Percentiles rank a stretch among this genome's conserved stretches.
Conservation (phyloP, 2,113 vertebrate genomes). For the Boulengeromyrus knoepffleri region DNA sequence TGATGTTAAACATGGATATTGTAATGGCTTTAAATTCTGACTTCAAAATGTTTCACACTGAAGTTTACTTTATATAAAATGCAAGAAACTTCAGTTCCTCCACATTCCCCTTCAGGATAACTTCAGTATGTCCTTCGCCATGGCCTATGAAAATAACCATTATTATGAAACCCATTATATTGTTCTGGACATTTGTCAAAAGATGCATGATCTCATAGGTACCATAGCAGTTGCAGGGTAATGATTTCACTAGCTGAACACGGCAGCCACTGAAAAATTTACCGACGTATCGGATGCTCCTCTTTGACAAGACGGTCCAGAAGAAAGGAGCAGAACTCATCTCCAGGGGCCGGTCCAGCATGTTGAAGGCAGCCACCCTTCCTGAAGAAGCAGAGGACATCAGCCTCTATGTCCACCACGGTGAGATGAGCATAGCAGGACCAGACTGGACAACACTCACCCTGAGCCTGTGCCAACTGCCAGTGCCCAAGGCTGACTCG, state of each 20-base stretch:
- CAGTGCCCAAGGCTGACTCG: constrained; percentile 69
- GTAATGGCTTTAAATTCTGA: background rate
- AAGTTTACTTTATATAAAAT: constrained; percentile 75
- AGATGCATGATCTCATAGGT: background rate
- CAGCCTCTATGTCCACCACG: background rate
- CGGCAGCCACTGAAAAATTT: background rate
- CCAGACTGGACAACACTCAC: constrained; percentile 41
- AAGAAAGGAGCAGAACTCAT: constrained; percentile 74
- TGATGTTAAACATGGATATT: background rate
- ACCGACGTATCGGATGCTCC: constrained; percentile 75
- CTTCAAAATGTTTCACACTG: background rate
- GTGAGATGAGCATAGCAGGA: background rate
- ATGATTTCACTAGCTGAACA: background rate
- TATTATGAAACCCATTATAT: background rate
- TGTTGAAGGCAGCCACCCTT: constrained; percentile 71
- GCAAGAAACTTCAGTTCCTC: constrained; percentile 71
- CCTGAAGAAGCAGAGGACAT: constrained; percentile 47
- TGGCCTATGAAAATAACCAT: constrained; percentile 57
- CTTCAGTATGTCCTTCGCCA: constrained; percentile 70
- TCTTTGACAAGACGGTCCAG: constrained; percentile 71
- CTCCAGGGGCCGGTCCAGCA: constrained; percentile 56
- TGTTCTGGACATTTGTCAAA: background rate
- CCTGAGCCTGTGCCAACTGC: constrained; percentile 78
- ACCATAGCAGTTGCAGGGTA: background rate
- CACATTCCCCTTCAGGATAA: constrained; percentile 70